Evolutionary conservation across 2,797 vertebrate species (phyloP).

Genomic region (Carcharodon carcharias): DNA sequence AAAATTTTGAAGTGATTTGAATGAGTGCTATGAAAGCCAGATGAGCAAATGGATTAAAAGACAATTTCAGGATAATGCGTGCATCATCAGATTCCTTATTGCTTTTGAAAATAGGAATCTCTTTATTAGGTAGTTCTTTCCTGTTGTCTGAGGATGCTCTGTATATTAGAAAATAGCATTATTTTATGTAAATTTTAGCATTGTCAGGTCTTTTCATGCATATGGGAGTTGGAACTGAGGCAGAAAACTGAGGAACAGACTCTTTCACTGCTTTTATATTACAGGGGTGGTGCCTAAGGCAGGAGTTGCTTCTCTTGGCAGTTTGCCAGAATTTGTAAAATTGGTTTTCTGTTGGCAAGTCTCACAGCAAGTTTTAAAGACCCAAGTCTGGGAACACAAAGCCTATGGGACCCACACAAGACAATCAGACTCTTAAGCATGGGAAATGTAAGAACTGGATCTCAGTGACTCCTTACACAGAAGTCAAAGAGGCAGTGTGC

Average conservation of each 20-base stretch:
- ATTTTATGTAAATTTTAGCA: neutral
- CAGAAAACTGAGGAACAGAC: neutral
- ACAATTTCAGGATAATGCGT: neutral
- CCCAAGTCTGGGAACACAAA: conserved; percentile 1
- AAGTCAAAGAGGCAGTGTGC: neutral
- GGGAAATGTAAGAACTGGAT: conserved; percentile 4
- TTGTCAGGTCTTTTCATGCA: neutral
- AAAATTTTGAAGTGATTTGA: neutral
- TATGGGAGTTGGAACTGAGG: neutral
- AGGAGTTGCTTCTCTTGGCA: conserved; percentile 10
- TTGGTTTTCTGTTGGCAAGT: neutral
- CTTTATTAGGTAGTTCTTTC: neutral
- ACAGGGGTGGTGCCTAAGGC: neutral
- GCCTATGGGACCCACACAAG: neutral
- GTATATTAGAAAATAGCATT: no score
- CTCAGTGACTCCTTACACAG: neutral
- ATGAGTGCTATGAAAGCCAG: neutral
- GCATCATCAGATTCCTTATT: neutral
- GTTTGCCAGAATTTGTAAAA: conserved; percentile 22
- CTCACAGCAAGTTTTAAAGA: conserved; percentile 9
- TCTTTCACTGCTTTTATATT: neutral
- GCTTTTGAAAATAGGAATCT: neutral
- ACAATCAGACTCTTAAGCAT: neutral
- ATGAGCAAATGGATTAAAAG: neutral
- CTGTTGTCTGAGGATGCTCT: neutral